phyloP scores from a whole-genome alignment of 2,113 vertebrate species.

The Triplophysa siluroides region DNA sequence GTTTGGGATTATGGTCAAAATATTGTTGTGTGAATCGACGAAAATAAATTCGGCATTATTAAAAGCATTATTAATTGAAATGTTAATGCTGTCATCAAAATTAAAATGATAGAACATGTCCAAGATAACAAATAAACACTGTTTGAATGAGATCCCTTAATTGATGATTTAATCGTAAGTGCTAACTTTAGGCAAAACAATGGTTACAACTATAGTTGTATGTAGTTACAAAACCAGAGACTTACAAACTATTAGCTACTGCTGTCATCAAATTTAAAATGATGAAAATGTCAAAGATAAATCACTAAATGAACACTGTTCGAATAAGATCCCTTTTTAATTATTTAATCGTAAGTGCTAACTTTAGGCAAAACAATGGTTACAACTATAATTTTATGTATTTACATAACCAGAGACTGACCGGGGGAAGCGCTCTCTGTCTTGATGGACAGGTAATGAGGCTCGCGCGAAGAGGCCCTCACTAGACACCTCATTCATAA shows the following conservation, averaged over 20 bases:
- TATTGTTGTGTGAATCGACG: background rate
- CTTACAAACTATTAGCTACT: too few relatives aligned
- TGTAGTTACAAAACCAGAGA: slow-evolving; percentile 37
- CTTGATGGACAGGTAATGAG: slow-evolving; percentile 38
- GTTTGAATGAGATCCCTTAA: too few relatives aligned
- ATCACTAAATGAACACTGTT: too few relatives aligned
- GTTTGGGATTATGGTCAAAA: too few relatives aligned
- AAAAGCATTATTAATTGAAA: background rate
- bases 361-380: background rate
- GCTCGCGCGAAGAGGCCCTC: slow-evolving; percentile 25
- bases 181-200: background rate
- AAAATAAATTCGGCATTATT: background rate
- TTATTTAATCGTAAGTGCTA: background rate
- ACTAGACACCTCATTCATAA: slow-evolving; percentile 36
- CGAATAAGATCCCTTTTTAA: too few relatives aligned
- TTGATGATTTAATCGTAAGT: background rate
- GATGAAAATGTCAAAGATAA: too few relatives aligned
- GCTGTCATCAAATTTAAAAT: too few relatives aligned
- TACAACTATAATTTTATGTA: background rate
- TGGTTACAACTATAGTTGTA: background rate
- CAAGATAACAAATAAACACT: too few relatives aligned
- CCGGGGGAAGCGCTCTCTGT: background rate
- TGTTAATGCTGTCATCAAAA: too few relatives aligned
- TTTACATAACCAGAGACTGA: slow-evolving; percentile 39
- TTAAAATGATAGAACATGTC: too few relatives aligned